These are phyloP conservation scores for Aporophyla lueneburgensis DNA, from an alignment of 2,888 invertebrate genomes.

Conservation along the genomic window DNA sequence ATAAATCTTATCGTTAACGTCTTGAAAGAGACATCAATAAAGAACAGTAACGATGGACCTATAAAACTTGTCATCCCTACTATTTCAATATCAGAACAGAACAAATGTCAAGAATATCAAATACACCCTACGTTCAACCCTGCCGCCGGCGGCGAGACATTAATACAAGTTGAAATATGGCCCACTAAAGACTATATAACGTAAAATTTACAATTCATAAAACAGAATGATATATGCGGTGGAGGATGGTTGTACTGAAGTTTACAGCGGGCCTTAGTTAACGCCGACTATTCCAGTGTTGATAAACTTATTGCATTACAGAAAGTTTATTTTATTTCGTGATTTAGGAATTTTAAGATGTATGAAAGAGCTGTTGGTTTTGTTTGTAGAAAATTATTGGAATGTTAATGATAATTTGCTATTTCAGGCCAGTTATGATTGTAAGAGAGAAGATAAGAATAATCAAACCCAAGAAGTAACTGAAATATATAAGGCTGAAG, in stretches of 20 bases:
- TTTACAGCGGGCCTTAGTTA: conserved; percentile 67
- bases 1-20: neutral
- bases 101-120: conserved; percentile 51
- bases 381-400: neutral
- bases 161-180: conserved; percentile 87
- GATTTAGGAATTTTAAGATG: neutral
- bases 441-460: too few relatives aligned
- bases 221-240: conserved; percentile 87
- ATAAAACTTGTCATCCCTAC: conserved; percentile 13
- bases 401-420: neutral
- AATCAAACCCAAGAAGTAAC: neutral
- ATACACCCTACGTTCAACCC: conserved; percentile 77
- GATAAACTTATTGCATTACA: conserved; percentile 56
- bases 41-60: neutral
- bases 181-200: conserved; percentile 89
- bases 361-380: neutral
- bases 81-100: conserved; percentile 44
- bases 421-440: neutral
- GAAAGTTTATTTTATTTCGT: conserved; percentile 9
- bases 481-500: neutral
- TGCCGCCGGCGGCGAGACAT: conserved; percentile 77
- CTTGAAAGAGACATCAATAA: neutral
- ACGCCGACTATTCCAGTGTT: conserved; percentile 56
- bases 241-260: conserved; percentile 76
- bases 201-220: conserved; percentile 90